Conservation (phyloP, 2,888 invertebrate species). For the Brachypterus glaber region DNA sequence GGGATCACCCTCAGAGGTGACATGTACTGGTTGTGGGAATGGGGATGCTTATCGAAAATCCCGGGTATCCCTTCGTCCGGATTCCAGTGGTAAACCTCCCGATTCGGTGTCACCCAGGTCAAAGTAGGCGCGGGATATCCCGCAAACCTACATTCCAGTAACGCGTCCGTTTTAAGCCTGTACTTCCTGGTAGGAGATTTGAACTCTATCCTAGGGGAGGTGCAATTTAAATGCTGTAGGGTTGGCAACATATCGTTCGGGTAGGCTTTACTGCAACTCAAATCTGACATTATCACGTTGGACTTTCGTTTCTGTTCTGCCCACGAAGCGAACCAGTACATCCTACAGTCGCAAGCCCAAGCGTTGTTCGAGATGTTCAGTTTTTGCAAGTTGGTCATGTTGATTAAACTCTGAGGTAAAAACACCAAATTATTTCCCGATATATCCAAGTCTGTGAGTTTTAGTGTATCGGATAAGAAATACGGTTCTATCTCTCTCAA, state of each 20-base stretch:
- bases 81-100: conserved; percentile 67
- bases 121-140: conserved; percentile 72
- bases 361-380: conserved; percentile 65
- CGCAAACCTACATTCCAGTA: conserved; percentile 60
- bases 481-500: conserved; percentile 54
- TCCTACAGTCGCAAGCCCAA: conserved; percentile 80
- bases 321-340: conserved; percentile 33
- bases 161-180: conserved; percentile 54
- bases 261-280: conserved; percentile 57
- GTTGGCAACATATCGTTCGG: conserved; percentile 60
- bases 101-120: conserved; percentile 75
- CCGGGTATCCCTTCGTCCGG: conserved; percentile 59
- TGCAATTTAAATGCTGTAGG: conserved; percentile 63
- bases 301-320: conserved; percentile 41
- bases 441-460: conserved; percentile 55
- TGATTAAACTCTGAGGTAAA: conserved; percentile 59
- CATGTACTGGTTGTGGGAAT: conserved; percentile 47
- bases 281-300: conserved; percentile 44
- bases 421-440: conserved; percentile 61
- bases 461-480: conserved; percentile 52
- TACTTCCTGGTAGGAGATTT: conserved; percentile 56
- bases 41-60: conserved; percentile 57
- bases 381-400: conserved; percentile 52
- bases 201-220: conserved; percentile 50
- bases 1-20: conserved; percentile 37